Evolutionary conservation across 2,113 vertebrate genomes (phyloP).

Genomic region (Speoplatyrhinus poulsoni): DNA sequence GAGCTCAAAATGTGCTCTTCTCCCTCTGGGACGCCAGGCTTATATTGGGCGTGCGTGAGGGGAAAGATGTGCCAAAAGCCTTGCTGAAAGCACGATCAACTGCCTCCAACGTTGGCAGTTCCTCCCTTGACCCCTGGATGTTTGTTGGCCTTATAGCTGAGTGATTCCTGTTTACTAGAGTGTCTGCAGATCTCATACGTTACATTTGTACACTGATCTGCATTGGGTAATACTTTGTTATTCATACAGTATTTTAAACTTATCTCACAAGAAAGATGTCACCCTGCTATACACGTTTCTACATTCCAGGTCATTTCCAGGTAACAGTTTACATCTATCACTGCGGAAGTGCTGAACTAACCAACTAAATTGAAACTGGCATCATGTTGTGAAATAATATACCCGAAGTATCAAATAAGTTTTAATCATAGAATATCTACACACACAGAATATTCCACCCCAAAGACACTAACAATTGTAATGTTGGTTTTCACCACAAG

Average conservation of each 20-base stretch:
- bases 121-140: slow-evolving; percentile 13
- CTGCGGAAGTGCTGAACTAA: neutral
- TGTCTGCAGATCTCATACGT: neutral
- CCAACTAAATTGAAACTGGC: neutral
- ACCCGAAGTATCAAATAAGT: too few species aligned
- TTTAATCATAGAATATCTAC: too few species aligned
- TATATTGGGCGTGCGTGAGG: slow-evolving; percentile 3
- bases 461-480: neutral
- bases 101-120: slow-evolving; percentile 17
- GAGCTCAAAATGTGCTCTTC: slow-evolving; percentile 7
- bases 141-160: neutral
- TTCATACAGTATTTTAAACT: too few species aligned
- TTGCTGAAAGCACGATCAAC: slow-evolving; percentile 12
- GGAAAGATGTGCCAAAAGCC: slow-evolving; percentile 2
- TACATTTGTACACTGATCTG: neutral
- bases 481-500: too few species aligned
- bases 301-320: neutral
- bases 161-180: neutral
- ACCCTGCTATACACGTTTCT: slow-evolving; percentile 12
- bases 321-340: slow-evolving; percentile 8
- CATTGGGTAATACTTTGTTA: too few species aligned
- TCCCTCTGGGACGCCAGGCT: neutral
- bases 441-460: neutral
- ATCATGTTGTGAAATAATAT: neutral
- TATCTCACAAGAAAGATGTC: neutral